Base-by-base conservation (phyloP, 2,797 vertebrate species). In the Aotus griseimembra region DNA sequence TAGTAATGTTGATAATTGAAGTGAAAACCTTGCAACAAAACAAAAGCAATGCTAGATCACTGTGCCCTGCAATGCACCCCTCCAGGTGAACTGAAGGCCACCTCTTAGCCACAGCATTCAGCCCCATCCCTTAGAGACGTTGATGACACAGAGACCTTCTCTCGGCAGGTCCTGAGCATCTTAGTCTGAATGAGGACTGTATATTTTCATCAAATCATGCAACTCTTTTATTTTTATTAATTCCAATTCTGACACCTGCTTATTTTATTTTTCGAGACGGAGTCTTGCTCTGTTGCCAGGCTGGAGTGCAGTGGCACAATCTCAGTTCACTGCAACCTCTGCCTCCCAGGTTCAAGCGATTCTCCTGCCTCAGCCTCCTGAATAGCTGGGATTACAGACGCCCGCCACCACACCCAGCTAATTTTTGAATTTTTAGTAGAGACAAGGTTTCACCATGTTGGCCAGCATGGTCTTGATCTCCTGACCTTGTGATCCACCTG, bases 191-290 rank as follows among this genome's bases (percentile, higher is more conserved):
- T 13, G 20, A 17, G 17, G 30, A 41, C 61, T 8, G 11, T n/a
- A 44, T 28, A 58, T 70, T 88, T 61, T 88, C 82, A 87, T 91
- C 81, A 57, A 7, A 87, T 36, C 50, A 7, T 20, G 64, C 70
- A 52, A 64, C 3, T 50, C 46, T 97, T 76, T 20, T 57, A 52
- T 92, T 88, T 86, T 88, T 92, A 84, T 89, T 82, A 88, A 90
- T 84, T 93, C 33, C 12, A 94, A 1, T 67, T 46, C 24, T 81
- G 36, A 79, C 33, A 81, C 46, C 64, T 61, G 24, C 88, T 94
- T 96, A 22, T 22, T 55, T 55, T 55, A 55, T 55, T 55, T 55
- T 55, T 55, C 3, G 52, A 55, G 52, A 55, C 20, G 1, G 52
- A 55, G 20, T 55, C 52, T 55, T 55, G 20, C 20, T 55, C 52